A percentile compares a stretch with the other conserved stretches of the same genome.
These are phyloP conservation scores for Anastrepha obliqua DNA, from an alignment of 1,140 invertebrate genomes.

Conservation along the genomic window DNA sequence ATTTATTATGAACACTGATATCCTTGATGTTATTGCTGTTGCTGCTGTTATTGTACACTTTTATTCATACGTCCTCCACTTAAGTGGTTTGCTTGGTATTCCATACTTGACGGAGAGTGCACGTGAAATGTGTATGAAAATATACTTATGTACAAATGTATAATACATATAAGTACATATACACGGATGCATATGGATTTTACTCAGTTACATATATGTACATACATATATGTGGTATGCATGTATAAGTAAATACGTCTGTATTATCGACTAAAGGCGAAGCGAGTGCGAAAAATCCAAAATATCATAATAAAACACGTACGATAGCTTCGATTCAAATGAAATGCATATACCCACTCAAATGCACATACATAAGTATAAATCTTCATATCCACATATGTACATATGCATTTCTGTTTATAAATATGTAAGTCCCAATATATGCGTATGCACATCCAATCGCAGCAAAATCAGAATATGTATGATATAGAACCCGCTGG, in stretches of 20 bases:
- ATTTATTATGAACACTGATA: not conserved
- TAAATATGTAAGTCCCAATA: not conserved
- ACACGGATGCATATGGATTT: too few relatives aligned
- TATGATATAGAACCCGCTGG: not conserved
- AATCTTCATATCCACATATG: not conserved
- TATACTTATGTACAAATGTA: not conserved
- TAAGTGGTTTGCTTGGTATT: conserved; percentile 21
- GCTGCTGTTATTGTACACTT: conserved; percentile 5
- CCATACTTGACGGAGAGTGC: too few relatives aligned
- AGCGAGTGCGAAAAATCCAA: conserved; percentile 20
- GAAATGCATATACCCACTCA: not conserved
- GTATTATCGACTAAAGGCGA: not conserved
- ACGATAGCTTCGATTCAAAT: conserved; percentile 4
- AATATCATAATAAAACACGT: conserved; percentile 24
- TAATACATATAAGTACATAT: not conserved
- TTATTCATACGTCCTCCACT: not conserved
- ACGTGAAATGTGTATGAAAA: not conserved
- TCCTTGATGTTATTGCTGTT: not conserved
- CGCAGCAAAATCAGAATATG: not conserved
- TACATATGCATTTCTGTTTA: not conserved
- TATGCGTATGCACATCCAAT: not conserved
- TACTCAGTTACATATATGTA: not conserved
- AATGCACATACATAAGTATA: not conserved
- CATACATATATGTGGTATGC: not conserved
- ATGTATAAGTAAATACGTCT: not conserved